phyloP scores from a whole-genome alignment of 2,797 vertebrate genomes.

The Remorina albescens region DNA sequence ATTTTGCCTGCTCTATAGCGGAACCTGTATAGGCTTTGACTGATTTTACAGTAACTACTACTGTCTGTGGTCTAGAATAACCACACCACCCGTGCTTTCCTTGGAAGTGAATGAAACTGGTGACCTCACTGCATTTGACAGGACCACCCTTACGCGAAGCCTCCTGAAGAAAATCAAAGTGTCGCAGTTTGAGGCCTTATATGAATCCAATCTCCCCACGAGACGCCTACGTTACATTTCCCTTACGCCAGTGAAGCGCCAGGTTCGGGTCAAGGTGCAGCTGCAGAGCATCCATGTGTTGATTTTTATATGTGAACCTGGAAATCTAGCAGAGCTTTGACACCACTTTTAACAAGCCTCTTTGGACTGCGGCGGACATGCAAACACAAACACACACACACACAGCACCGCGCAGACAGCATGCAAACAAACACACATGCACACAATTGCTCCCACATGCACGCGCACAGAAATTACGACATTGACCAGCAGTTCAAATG shows the following conservation, averaged over 20 bases:
- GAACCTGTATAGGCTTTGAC: constrained; percentile 60
- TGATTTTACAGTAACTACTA: constrained; percentile 69
- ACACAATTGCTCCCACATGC: constrained; percentile 18
- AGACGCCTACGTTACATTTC: constrained; percentile 39
- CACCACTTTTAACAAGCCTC: constrained; percentile 59
- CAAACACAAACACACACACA: constrained; percentile 49
- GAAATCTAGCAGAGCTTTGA: constrained; percentile 47
- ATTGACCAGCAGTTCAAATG: constrained; percentile 41
- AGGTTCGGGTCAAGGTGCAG: constrained; percentile 46
- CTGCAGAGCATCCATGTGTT: constrained; percentile 58
- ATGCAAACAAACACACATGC: constrained; percentile 31
- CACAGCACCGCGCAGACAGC: background rate
- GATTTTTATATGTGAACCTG: constrained; percentile 60
- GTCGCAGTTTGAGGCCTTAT: constrained; percentile 31
- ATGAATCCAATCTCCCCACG: constrained; percentile 34
- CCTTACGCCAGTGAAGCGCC: constrained; percentile 2
- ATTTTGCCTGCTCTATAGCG: constrained; percentile 54
- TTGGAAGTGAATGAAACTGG: constrained; percentile 75
- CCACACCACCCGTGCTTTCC: constrained; percentile 70
- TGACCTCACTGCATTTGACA: constrained; percentile 60
- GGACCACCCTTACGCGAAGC: constrained; percentile 68
- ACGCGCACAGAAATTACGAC: constrained; percentile 33
- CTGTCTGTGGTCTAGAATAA: constrained; percentile 73
- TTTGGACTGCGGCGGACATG: constrained; percentile 26
- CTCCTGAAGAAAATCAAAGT: constrained; percentile 54